Base-by-base conservation (phyloP, 2,797 vertebrate genomes). In the Vultur gryphus region DNA sequence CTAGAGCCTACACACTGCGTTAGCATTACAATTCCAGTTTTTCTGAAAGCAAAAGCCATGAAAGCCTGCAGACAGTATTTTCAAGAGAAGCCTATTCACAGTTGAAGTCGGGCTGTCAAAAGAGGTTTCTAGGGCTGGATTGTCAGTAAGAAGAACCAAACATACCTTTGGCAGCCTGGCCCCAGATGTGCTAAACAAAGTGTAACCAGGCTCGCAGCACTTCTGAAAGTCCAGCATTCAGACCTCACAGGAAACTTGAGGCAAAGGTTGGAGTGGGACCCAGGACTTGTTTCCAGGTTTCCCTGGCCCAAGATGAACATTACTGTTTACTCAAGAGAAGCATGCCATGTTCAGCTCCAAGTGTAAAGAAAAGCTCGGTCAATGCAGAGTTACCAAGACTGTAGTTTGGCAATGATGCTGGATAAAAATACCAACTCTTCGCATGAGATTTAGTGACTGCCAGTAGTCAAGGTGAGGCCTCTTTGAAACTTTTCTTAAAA, bases 331-430 rank as follows among this genome's bases (percentile, higher is more conserved):
- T 76, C 77, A 90, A 73, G 73, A 92, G 83, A 75, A 90, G 29
- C 24, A 64, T 49, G 70, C 13, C 37, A 35, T 10, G 6, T 58
- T 69, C 72, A 67, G 39, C 46, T 94, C 48, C 75, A 87, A 94
- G 62, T 31, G 41, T 55, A 90, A 90, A 85, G 94, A 91, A 91
- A 96, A 95, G 93, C 58, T 64, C 92, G 62, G 70, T 95, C 37
- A 51, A 25, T 39, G 59, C 73, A 80, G 19, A 76, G 49, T 93
- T 87, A 94, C 77, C 70, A 84, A 54, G 66, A 57, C 55, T 39
- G 25, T 49, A 92, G 15, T 48, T 84, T 94, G 93, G 77, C 88
- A 72, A 69, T 13, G 35, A 55, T 49, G 48, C 29, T 87, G 52
- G 64, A 82, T 93, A 84, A 87, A 95, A 94, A 82, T n/a, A 83